Base-by-base conservation (phyloP, 1,140 invertebrate genomes). In the Apis cerana region DNA sequence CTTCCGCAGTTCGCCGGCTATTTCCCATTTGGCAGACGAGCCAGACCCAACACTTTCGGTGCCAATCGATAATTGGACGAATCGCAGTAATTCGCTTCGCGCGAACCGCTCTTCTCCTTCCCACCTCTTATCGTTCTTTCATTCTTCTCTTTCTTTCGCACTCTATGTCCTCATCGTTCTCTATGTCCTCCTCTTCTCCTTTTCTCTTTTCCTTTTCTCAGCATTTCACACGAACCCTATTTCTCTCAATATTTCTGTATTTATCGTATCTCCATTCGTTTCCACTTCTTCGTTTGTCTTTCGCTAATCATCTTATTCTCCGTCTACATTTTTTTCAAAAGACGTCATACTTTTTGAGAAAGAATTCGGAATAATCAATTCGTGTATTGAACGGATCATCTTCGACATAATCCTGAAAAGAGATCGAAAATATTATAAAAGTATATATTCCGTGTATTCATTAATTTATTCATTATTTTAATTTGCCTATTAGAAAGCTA, bases 1-100 rank as follows among this genome's bases (percentile, higher is more conserved):
- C 82, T 86, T 90, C 83, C 89, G 86, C 89, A 90, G 89, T 89
- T 90, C 86, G 82, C 86, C 85, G 90, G 90, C 89, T 91, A 92
- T 92, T 92, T 92, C 89, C 90, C 91, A 92, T 91, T 92, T 92
- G 91, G 91, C 90, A 91, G 89, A 81, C 89, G 89, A 91, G 90
- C 91, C 91, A 92, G 90, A 91, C 90, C 91, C 90, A 92, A 90
- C 91, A 92, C 90, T 91, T 92, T 92, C 91, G 90, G 90, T 92
- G 90, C 91, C 91, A 91, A 91, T 90, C 91, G 91, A 92, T 92
- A 91, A 92, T 92, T 91, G 91, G 90, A 92, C 91, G 90, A 92
- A 91, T 92, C 90, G 90, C 90, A 91, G 90, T 91, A 89, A 90
- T 91, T 91, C 89, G 90, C 89, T 90, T 90, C 85, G 86, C 85